These are phyloP conservation scores for Microhierax caerulescens DNA, from an alignment of 2,797 vertebrate genomes.

Conservation along the genomic window DNA sequence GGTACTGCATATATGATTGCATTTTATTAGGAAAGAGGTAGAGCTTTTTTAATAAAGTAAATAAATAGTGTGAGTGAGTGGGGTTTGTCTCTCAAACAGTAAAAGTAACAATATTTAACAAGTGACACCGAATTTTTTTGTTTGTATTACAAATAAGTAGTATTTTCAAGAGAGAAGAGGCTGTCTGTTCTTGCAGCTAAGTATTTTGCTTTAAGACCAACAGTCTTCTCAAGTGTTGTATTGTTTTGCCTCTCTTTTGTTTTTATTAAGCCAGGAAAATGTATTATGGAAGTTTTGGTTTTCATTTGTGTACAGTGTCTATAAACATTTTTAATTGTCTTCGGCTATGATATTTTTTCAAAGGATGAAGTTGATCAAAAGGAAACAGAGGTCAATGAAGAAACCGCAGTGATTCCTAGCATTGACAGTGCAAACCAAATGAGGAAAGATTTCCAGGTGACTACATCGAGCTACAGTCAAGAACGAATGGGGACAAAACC, in stretches of 20 bases:
- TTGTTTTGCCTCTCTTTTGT: not conserved
- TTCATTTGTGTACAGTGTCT: not conserved
- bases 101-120: not conserved
- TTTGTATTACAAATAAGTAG: not conserved
- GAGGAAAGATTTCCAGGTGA: conserved; percentile 69
- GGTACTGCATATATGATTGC: not conserved
- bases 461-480: conserved; percentile 71
- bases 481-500: conserved; percentile 41
- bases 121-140: not conserved
- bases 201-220: not conserved
- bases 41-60: not conserved
- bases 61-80: not conserved
- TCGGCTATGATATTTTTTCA: conserved; percentile 59
- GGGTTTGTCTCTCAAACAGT: not conserved
- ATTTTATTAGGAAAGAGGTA: not conserved
- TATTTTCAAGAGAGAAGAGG: not conserved
- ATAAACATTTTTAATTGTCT: conserved; percentile 6
- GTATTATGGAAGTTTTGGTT: not conserved
- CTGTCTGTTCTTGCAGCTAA: not conserved
- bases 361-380: conserved; percentile 75
- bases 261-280: not conserved
- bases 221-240: not conserved
- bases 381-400: conserved; percentile 56
- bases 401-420: conserved; percentile 45
- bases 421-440: conserved; percentile 72